Conservation (phyloP, 1,140 invertebrate species). For the Patella vulgata region DNA sequence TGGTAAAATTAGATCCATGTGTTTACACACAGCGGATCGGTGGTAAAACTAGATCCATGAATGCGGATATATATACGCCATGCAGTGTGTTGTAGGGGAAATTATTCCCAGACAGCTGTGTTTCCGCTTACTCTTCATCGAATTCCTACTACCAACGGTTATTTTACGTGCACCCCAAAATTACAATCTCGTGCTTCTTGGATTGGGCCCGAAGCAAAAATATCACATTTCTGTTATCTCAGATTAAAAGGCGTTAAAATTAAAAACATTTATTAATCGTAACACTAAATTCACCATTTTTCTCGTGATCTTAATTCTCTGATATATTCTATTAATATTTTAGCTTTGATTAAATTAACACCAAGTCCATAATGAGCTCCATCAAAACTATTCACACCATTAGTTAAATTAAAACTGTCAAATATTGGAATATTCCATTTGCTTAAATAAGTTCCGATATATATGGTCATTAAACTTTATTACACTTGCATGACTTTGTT, state of each 20-base stretch:
- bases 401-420: slow-evolving; percentile 25
- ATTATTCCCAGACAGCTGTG: no score
- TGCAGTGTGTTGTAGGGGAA: no score
- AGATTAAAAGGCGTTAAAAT: neutral
- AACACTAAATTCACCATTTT: neutral
- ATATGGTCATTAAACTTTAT: slow-evolving; percentile 13
- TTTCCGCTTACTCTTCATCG: no score
- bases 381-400: slow-evolving; percentile 29
- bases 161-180: no score
- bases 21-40: no score
- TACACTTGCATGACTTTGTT: slow-evolving; percentile 18
- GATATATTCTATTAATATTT: slow-evolving; percentile 27
- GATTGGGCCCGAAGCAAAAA: no score
- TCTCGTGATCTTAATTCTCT: slow-evolving; percentile 9
- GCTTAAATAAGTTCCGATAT: slow-evolving; percentile 2
- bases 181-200: neutral
- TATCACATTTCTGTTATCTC: no score
- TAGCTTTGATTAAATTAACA: slow-evolving; percentile 25
- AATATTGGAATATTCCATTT: slow-evolving; percentile 17
- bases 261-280: no score
- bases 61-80: no score
- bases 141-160: no score
- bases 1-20: no score
- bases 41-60: no score
- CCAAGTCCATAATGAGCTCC: slow-evolving; percentile 30